phyloP scores from a whole-genome alignment of 2,113 vertebrate genomes.

The Steatornis caripensis region DNA sequence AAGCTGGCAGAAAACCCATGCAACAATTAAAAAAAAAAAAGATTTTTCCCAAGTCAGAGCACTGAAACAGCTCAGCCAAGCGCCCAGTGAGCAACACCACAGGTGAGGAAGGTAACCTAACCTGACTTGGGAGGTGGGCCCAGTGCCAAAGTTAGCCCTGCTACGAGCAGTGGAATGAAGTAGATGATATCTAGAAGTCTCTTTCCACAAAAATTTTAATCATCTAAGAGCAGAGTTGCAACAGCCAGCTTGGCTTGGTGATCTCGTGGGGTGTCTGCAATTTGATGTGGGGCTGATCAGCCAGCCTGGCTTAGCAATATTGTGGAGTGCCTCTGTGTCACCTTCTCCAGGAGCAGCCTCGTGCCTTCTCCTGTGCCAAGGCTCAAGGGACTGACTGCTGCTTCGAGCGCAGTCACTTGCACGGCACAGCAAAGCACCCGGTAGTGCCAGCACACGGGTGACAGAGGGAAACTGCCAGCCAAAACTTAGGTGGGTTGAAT shows the following conservation, averaged over 20 bases:
- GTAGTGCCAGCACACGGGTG: background rate
- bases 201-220: background rate
- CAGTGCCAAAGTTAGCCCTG: background rate
- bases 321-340: fast-evolving
- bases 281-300: fast-evolving
- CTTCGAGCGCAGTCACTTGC: fast-evolving
- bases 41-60: background rate
- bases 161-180: background rate
- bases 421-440: background rate
- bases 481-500: background rate
- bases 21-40: background rate
- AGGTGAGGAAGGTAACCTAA: background rate
- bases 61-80: background rate
- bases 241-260: background rate
- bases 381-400: background rate
- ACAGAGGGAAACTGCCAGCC: background rate
- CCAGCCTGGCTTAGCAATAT: fast-evolving
- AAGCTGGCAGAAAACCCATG: conserved; percentile 1
- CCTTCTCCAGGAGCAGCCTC: background rate
- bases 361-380: fast-evolving
- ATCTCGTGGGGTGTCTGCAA: fast-evolving
- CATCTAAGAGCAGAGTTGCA: background rate
- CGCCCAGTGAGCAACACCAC: background rate
- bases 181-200: fast-evolving
- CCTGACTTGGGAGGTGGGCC: background rate